Evolutionary conservation across 2,888 invertebrate species (phyloP), one percentile per base, ranked within the genome.

Genomic region (Caenorhabditis afra): DNA sequence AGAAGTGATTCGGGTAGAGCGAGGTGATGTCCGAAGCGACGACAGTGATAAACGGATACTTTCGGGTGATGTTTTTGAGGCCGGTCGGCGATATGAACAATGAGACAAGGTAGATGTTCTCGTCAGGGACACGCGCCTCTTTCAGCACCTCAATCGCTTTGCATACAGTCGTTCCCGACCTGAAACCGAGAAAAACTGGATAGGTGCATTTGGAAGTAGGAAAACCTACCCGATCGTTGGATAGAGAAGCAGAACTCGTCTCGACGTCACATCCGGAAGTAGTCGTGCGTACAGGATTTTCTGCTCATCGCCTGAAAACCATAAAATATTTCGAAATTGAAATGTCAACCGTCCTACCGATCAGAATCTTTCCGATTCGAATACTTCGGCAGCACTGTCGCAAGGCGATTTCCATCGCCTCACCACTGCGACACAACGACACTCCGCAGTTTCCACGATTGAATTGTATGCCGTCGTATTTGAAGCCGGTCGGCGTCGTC

Each of bases 401-500:
- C 52, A 93, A 86, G 5, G 92, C 92, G 81, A 92, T 91, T 91
- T 97, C 96, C 96, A 97, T 97, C n/a, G 96, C 96, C 90, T 97
- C 96, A 11, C 92, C 93, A 90, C 92, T 92, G 82, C 93, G 93
- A 52, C 99, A 96, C 89, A 99, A 96, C 75, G 97, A 96, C 8
- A 99, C 97, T 2, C 99, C 99, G 91, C 98, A 99, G 91, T 99
- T 99, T 22, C 98, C 98, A 39, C 96, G 96, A 67, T 95, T 94
- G 92, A 97, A 99, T 89, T 95, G 95, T 0, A 99, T 92, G 0
- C 99, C 99, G 22, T 85, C 79, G 71, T 88, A 87, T 18, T 79
- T 57, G 78, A 83, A 83, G 8, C 92, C 92, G 0, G 97, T 98
- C 0, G 98, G 98, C 1, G 99, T 99, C 22, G 94, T 94, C 3